phyloP scores from a whole-genome alignment of 2,113 vertebrate species.

The Apistogramma diplotaenia region DNA sequence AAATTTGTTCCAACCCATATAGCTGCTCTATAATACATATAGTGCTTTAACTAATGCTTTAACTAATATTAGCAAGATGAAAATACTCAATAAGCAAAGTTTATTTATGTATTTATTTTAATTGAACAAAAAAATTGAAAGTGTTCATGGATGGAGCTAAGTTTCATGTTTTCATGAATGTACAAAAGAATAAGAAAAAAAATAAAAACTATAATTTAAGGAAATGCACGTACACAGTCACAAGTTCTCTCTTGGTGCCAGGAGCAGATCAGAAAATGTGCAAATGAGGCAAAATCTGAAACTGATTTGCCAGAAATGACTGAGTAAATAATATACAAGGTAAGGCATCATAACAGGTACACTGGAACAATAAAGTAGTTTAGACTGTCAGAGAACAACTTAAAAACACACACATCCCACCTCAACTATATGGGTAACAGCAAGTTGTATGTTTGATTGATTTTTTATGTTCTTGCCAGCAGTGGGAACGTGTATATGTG shows the following conservation, averaged over 20 bases:
- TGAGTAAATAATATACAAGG: neutral
- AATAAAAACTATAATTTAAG: too few species aligned
- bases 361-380: neutral
- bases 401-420: neutral
- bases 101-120: neutral
- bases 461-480: neutral
- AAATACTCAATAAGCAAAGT: neutral
- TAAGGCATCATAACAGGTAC: neutral
- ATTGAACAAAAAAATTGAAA: neutral
- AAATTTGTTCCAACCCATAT: neutral
- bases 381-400: neutral
- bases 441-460: neutral
- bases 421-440: neutral
- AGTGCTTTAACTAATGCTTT: neutral
- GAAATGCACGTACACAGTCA: neutral
- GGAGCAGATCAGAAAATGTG: neutral
- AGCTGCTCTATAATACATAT: neutral
- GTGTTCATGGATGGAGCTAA: neutral
- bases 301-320: neutral
- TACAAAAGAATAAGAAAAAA: too few species aligned
- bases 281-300: too few species aligned
- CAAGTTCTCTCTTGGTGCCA: neutral
- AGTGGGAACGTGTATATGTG: neutral
- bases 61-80: neutral
- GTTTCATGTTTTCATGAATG: neutral